Evolutionary conservation across 2,113 vertebrate species (phyloP).

Genomic region (Malurus cyaneus): DNA sequence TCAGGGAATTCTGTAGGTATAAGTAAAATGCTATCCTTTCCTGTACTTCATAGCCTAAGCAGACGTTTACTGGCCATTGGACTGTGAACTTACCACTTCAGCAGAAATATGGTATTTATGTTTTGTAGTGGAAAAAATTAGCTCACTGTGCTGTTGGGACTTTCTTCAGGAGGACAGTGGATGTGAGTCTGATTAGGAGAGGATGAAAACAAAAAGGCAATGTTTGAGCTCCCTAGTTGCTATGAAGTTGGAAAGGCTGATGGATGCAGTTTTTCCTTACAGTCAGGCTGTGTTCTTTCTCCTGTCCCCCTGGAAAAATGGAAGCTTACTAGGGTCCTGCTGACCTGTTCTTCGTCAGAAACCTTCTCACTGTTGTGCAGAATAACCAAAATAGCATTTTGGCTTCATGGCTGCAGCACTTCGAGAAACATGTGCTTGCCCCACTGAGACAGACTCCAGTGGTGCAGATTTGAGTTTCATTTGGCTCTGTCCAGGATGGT

Average conservation of each 20-base stretch:
- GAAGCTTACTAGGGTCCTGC: background rate
- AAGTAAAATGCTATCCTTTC: background rate
- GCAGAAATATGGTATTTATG: background rate
- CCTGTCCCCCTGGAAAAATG: rapidly evolving
- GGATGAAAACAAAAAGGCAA: background rate
- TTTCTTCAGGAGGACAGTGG: background rate
- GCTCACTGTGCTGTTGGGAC: background rate
- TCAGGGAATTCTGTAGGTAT: background rate
- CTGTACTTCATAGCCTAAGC: background rate
- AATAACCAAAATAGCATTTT: background rate
- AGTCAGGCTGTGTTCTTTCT: background rate
- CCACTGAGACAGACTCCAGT: background rate
- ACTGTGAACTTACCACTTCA: background rate
- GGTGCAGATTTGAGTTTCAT: background rate
- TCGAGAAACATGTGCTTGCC: background rate
- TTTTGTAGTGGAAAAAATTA: background rate
- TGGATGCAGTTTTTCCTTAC: background rate
- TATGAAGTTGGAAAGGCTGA: background rate
- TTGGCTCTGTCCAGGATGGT: background rate
- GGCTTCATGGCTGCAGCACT: background rate
- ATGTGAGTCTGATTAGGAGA: background rate
- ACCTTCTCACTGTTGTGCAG: background rate
- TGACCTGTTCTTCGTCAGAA: background rate
- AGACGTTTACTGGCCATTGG: background rate
- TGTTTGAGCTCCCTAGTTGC: background rate